A percentile compares a stretch with the other conserved stretches of the same genome.
Evolutionary conservation across 2,797 vertebrate species (phyloP).

Genomic region (Onychomys arenicola): DNA sequence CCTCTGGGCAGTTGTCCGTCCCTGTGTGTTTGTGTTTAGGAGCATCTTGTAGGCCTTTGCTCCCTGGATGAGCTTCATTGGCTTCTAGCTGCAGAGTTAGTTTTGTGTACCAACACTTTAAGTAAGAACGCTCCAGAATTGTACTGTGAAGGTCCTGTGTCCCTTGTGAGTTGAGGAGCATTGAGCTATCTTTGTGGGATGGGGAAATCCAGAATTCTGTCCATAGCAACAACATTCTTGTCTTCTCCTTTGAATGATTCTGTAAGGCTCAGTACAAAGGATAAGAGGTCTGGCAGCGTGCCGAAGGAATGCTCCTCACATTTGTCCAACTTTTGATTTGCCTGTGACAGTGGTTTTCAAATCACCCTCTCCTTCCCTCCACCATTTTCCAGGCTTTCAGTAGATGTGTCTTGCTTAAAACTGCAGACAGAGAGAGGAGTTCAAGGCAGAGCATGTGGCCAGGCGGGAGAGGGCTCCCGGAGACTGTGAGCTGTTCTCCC

Average conservation of each 20-base stretch:
- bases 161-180: background rate
- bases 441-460: fast-evolving
- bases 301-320: fast-evolving
- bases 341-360: background rate
- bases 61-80: fast-evolving
- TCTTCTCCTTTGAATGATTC: background rate
- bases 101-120: background rate
- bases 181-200: too few species aligned
- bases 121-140: background rate
- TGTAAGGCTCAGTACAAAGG: fast-evolving
- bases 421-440: fast-evolving
- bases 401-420: background rate
- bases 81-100: too few species aligned
- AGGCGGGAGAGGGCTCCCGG: background rate
- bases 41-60: background rate
- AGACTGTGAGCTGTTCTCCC: background rate
- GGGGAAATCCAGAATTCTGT: background rate
- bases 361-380: fast-evolving
- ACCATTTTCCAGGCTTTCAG: too few species aligned
- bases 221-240: fast-evolving
- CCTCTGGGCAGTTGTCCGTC: too few species aligned
- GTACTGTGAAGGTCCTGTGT: background rate
- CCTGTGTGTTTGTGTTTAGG: background rate
- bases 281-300: fast-evolving
- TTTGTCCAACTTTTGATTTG: background rate